Conservation (phyloP, 2,797 vertebrate genomes). For the Cottoperca gobio region DNA sequence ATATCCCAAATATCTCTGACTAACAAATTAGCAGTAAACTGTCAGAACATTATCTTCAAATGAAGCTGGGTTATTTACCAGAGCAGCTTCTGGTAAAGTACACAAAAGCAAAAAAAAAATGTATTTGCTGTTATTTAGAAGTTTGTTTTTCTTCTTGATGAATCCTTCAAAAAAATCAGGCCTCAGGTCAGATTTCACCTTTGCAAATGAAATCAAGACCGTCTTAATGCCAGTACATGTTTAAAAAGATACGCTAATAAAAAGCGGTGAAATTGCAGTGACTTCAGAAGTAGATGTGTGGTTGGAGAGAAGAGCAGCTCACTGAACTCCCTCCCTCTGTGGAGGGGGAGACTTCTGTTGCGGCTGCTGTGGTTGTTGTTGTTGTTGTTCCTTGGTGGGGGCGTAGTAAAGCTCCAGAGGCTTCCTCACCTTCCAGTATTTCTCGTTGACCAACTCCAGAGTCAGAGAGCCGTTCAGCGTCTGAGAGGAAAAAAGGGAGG, state of each 20-base stretch:
- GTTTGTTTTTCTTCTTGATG: not conserved
- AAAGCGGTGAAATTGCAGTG: not conserved
- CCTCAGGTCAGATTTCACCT: not conserved
- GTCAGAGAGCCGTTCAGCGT: conserved; percentile 93
- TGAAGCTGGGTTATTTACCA: not conserved
- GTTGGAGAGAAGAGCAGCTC: not conserved
- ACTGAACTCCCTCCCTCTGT: conserved; percentile 48
- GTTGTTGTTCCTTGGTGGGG: conserved; percentile 87
- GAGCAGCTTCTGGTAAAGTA: not conserved
- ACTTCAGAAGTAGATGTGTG: no score
- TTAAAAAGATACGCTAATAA: not conserved
- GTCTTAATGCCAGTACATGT: not conserved
- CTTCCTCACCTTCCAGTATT: conserved; percentile 92
- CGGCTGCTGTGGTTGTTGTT: not conserved
- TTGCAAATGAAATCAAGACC: no score
- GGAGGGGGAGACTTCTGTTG: conserved; percentile 47
- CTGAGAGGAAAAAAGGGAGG: conserved; percentile 63
- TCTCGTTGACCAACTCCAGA: conserved; percentile 93
- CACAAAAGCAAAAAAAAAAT: not conserved
- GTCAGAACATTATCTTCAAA: not conserved
- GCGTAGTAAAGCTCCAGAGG: conserved; percentile 93
- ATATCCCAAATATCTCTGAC: not conserved
- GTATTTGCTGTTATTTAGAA: not conserved
- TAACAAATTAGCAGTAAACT: not conserved
- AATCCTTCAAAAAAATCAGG: not conserved